Evolutionary conservation across 2,797 vertebrate genomes (phyloP), one percentile per base, ranked within the genome.

Genomic region (Gambusia yucatana): DNA sequence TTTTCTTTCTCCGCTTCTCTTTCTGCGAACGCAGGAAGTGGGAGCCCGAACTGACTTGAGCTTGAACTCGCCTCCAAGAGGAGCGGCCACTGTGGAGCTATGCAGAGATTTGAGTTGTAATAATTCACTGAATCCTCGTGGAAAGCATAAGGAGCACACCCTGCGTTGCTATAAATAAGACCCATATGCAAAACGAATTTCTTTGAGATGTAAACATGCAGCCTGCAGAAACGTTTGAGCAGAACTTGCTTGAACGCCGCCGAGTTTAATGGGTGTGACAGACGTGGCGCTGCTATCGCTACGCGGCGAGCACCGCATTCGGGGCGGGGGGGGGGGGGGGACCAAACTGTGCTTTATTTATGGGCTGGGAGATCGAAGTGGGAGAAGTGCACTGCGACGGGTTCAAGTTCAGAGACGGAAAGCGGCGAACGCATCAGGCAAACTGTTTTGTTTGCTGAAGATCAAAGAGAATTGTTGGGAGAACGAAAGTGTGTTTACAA

Each of bases 391-490:
- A 80, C 4, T 33, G 82, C 84, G 70, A 81, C 46, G 25, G 72
- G 84, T 82, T 89, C 69, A 78, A 77, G 83, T 73, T 73, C 80
- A 81, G 81, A 82, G 83, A 84, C 81, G 83, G 88, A 87, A 86
- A 55, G 81, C 89, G 80, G 71, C 33, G 67, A 88, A 84, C 44
- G 72, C 88, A 84, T 82, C 79, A 75, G 89, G 87, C 88, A 89
- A 93, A 87, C 82, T 73, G 89, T 87, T 92, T 90, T 91, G 88
- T 93, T 88, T 91, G 89, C 91, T 90, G 92, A 88, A 89, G 91
- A 95, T 93, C 92, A 94, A 92, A 93, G 91, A 88, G 89, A 90
- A 92, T 84, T 78, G 88, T 88, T 83, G 82, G 82, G 79, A 84
- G 86, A 87, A 82, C 82, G 82, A 89, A 84, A 57, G 87, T 81